phyloP scores from a whole-genome alignment of 2,797 vertebrate genomes.

The Amniataba percoides region DNA sequence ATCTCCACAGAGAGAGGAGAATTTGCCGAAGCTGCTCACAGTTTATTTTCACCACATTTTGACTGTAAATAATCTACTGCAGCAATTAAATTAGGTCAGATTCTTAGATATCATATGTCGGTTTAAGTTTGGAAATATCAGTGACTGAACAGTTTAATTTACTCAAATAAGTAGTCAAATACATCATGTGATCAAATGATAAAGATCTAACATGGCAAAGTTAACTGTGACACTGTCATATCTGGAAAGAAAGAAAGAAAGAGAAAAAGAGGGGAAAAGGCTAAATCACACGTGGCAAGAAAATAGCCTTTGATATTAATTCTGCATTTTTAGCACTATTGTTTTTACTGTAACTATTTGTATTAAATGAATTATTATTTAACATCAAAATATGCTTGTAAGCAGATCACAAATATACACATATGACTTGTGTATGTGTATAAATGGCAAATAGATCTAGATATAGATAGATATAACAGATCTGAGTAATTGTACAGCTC shows the following conservation, averaged over 20 bases:
- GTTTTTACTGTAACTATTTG: too few relatives aligned
- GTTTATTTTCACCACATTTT: background rate
- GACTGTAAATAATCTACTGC: background rate
- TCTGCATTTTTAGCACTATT: background rate
- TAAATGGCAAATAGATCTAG: background rate
- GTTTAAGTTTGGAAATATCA: background rate
- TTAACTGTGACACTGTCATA: constrained; percentile 6
- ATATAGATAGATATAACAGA: too few relatives aligned
- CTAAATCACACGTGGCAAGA: background rate
- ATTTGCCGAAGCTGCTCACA: background rate
- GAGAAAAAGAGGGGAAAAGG: background rate
- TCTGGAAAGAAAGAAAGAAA: too few relatives aligned
- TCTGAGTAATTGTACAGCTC: background rate
- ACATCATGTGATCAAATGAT: background rate
- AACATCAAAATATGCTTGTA: background rate
- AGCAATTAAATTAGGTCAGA: background rate
- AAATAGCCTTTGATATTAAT: background rate
- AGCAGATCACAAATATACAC: background rate
- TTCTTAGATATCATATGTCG: background rate
- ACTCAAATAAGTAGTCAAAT: constrained; percentile 22
- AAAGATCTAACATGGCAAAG: background rate
- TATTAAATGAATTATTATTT: background rate
- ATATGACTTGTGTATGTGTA: background rate
- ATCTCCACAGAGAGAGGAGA: background rate
- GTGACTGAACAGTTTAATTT: background rate